Evolutionary conservation across 2,113 vertebrate species (phyloP), one percentile per base, ranked within the genome.

Genomic region (Lates calcarifer): DNA sequence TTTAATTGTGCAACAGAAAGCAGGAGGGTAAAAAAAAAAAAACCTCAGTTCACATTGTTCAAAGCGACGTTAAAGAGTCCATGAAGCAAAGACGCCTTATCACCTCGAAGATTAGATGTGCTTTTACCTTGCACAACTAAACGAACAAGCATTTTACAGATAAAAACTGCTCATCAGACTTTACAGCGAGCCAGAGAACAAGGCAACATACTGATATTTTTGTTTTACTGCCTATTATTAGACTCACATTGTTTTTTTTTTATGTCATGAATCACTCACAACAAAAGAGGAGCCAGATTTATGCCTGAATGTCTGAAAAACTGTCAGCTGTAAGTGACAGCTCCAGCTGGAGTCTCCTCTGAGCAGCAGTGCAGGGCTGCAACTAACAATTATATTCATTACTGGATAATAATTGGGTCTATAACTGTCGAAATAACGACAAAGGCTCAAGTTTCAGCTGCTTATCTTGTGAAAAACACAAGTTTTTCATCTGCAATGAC

Each of bases 41-140:
- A 35, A n/a, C 13, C 24, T 55, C 57, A 20, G 37, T 28, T 29
- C 49, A 29, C 49, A 29, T 24, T 26, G 43, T 31, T 55, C 18
- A 51, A n/a, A 35, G 26, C 28, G 63, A 2, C 1, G 12, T 8
- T 41, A 7, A 63, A 39, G 43, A 74, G 58, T 28, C 68, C 56
- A 13, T 15, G 49, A 68, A 69, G 77, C 63, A 29, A 8, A 47
- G 49, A 18, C 18, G 33, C 10, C 33, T 79, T 85, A 88, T 87
- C 85, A 22, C 20, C 53, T 51, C 18, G 2, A 1, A 83, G 87
- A 89, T 90, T 86, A 86, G 76, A 86, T 77, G 68, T 85, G 64
- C 71, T 70, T 2, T 28, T 14, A n/a, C 5, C 24, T 55, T 67
- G 18, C 84, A 81, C 39, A 74, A 82, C 41, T 14, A 11, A 5